A percentile compares a stretch with the other conserved stretches of the same genome.
Conservation (phyloP, 2,113 vertebrate species). For the Ginglymostoma cirratum region DNA sequence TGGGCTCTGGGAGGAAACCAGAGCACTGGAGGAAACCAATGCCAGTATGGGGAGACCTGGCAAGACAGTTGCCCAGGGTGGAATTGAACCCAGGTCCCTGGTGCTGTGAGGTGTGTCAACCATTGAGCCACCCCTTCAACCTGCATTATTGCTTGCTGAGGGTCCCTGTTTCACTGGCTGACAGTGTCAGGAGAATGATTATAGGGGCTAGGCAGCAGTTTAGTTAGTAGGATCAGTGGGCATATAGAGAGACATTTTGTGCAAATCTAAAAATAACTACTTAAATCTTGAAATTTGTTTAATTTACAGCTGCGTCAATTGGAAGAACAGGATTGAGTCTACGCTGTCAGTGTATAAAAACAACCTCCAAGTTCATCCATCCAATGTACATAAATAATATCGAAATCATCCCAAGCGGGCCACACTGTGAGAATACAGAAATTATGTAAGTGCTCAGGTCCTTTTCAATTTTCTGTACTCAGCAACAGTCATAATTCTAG, state of each 20-base stretch:
- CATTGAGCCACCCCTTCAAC: not conserved
- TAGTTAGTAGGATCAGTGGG: not conserved
- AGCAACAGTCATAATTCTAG: constrained; percentile 55
- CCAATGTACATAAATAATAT: constrained; percentile 17
- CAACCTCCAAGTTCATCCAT: constrained; percentile 16
- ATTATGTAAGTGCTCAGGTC: constrained; percentile 42
- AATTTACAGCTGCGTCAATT: not conserved
- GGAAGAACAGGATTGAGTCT: constrained; percentile 36
- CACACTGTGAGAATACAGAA: constrained; percentile 39
- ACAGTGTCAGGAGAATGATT: not conserved
- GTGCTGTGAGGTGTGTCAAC: no score
- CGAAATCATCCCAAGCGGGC: constrained; percentile 30
- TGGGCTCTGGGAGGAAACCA: no score
- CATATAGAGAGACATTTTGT: not conserved
- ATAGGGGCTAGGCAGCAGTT: not conserved
- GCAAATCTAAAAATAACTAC: not conserved
- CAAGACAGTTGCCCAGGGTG: no score
- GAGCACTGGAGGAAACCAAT: no score
- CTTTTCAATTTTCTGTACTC: constrained; percentile 37
- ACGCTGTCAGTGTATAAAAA: constrained; percentile 41
- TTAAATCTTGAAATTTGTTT: not conserved
- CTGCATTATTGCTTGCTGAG: not conserved
- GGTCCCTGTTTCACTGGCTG: not conserved
- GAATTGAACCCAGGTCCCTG: no score
- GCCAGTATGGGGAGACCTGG: no score